Conservation (phyloP, 2,113 vertebrate species). For the Plotosus lineatus region DNA sequence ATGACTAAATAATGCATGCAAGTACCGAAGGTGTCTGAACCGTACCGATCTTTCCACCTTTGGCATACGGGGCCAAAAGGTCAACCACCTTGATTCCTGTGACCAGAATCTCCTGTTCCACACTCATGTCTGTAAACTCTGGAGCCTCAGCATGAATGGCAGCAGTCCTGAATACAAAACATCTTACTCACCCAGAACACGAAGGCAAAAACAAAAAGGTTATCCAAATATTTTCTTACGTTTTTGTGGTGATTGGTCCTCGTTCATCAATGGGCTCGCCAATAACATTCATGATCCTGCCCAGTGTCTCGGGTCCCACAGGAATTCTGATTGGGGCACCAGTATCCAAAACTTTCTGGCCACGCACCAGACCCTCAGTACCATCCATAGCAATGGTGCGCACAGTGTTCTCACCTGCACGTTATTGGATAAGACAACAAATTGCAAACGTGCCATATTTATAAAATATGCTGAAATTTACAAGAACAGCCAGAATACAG, state of each 20-base stretch:
- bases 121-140: slow-evolving; percentile 96
- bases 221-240: slow-evolving; percentile 74
- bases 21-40: not conserved
- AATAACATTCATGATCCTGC: slow-evolving; percentile 99
- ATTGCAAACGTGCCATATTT: too few species aligned
- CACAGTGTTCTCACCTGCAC: slow-evolving; percentile 94
- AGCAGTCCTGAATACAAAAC: slow-evolving; percentile 75
- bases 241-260: slow-evolving; percentile 92
- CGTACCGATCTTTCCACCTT: slow-evolving; percentile 97
- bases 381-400: slow-evolving; percentile 99
- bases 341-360: slow-evolving; percentile 92
- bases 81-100: slow-evolving; percentile 98
- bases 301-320: slow-evolving; percentile 92
- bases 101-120: slow-evolving; percentile 97
- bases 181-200: not conserved
- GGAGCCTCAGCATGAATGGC: slow-evolving; percentile 97
- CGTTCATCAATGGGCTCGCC: slow-evolving; percentile 96
- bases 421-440: too few species aligned
- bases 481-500: too few species aligned
- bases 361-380: slow-evolving; percentile 93
- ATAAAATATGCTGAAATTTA: too few species aligned
- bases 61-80: slow-evolving; percentile 94
- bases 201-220: not conserved
- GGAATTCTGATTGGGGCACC: slow-evolving; percentile 96
- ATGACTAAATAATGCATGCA: not conserved